Percentiles rank a stretch among this genome's conserved stretches.
phyloP scores from a whole-genome alignment of 35 echinoderm and acorn worm genomes.

The Apostichopus californicus region DNA sequence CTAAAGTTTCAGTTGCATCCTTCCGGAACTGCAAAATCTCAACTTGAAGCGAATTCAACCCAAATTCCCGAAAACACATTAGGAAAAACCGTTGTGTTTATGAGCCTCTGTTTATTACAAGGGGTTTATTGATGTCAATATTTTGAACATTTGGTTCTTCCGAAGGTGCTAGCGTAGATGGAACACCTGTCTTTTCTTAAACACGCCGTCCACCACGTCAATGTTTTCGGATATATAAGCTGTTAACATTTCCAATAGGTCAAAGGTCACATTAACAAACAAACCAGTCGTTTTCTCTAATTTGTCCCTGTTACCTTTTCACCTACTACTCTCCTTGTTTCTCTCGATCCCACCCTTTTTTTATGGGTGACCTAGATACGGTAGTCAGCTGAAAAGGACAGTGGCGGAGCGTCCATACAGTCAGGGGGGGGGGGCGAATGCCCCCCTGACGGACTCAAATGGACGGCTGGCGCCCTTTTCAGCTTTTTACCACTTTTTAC shows the following conservation, averaged over 20 bases:
- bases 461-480: too few species aligned
- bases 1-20: too few species aligned
- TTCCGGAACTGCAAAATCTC: too few species aligned
- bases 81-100: neutral
- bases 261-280: slow-evolving; percentile 2
- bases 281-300: neutral
- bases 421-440: too few species aligned
- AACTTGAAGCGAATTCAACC: neutral
- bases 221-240: neutral
- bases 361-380: neutral
- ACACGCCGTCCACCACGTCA: neutral
- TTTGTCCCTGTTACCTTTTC: neutral
- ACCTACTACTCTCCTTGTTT: neutral
- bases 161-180: neutral
- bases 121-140: slow-evolving; percentile 9
- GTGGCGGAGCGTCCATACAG: too few species aligned
- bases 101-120: neutral
- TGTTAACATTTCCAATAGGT: neutral
- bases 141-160: neutral
- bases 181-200: neutral
- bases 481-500: too few species aligned
- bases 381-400: neutral
- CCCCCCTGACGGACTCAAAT: too few species aligned
- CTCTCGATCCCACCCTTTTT: neutral
- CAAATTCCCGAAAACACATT: neutral